Conservation (phyloP, 2,888 invertebrate species). For the Dryocosmus kuriphilus region DNA sequence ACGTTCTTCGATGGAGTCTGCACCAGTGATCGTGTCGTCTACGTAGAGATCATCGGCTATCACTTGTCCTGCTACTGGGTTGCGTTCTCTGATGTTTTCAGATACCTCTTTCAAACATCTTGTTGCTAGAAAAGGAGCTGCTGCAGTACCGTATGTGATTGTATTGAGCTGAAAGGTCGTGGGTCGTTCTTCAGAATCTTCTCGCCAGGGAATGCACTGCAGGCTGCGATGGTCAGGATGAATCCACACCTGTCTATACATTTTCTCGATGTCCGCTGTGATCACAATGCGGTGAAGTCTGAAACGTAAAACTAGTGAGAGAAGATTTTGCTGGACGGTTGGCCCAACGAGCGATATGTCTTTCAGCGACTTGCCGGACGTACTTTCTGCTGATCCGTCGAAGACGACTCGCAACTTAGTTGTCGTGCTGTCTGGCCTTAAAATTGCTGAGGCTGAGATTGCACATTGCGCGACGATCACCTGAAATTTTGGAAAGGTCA, state of each 20-base stretch:
- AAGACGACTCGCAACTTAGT: slow-evolving; percentile 41
- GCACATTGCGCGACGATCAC: not conserved
- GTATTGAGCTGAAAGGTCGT: not conserved
- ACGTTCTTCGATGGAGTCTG: not conserved
- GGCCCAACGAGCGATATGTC: slow-evolving; percentile 18
- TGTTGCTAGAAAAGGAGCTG: not conserved
- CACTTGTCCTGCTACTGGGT: not conserved
- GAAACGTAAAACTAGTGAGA: not conserved
- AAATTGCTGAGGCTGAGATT: not conserved
- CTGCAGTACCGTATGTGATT: not conserved
- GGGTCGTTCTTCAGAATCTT: not conserved
- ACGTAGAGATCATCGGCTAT: not conserved
- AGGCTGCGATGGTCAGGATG: not conserved
- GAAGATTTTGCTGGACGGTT: slow-evolving; percentile 25
- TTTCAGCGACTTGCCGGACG: slow-evolving; percentile 10
- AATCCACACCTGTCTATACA: slow-evolving; percentile 28
- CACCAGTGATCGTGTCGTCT: not conserved
- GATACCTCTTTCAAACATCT: not conserved
- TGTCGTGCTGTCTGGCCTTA: slow-evolving; percentile 8
- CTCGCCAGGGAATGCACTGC: slow-evolving; percentile 40
- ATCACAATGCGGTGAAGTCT: slow-evolving; percentile 1
- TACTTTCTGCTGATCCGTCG: slow-evolving; percentile 11
- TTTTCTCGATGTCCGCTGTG: not conserved
- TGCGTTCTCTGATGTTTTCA: not conserved
- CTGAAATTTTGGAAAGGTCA: not conserved